Evolutionary conservation across 2,888 invertebrate species (phyloP).

Genomic region (Spilarctia lutea): DNA sequence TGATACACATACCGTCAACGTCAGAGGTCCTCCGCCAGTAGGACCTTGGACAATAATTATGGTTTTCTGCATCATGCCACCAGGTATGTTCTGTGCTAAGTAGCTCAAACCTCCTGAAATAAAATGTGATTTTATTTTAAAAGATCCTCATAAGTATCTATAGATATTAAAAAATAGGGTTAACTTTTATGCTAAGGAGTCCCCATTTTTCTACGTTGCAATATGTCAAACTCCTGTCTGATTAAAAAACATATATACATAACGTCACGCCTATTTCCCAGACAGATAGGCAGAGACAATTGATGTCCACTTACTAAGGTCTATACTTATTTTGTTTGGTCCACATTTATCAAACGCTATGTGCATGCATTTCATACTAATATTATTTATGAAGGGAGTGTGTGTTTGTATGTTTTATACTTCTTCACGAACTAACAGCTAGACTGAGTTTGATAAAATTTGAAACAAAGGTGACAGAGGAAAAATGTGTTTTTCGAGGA

Average conservation of each 20-base stretch:
- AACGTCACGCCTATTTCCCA: too few relatives aligned
- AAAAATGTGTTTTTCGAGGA: neutral
- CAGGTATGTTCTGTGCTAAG: conserved; percentile 77
- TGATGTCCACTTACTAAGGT: too few relatives aligned
- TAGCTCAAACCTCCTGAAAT: conserved; percentile 74
- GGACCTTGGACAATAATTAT: conserved; percentile 83
- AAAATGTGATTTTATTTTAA: too few relatives aligned
- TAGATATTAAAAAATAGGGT: neutral
- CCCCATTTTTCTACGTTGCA: too few relatives aligned
- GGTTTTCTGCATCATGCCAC: conserved; percentile 84
- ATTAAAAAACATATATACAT: too few relatives aligned
- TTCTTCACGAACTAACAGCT: neutral
- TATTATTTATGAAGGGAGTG: neutral
- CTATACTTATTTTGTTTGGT: too few relatives aligned
- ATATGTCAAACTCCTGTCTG: too few relatives aligned
- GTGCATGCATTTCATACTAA: too few relatives aligned
- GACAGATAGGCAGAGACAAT: too few relatives aligned
- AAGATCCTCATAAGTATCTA: neutral
- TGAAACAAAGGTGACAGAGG: neutral
- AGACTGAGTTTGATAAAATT: neutral
- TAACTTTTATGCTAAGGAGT: neutral
- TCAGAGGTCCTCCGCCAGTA: conserved; percentile 80
- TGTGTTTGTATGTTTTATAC: neutral
- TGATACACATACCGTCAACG: conserved; percentile 74
- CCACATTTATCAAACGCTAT: too few relatives aligned